Percentiles rank a stretch among this genome's conserved stretches.
phyloP scores from a whole-genome alignment of 2,888 invertebrate genomes.

The Melitaea athalia region DNA sequence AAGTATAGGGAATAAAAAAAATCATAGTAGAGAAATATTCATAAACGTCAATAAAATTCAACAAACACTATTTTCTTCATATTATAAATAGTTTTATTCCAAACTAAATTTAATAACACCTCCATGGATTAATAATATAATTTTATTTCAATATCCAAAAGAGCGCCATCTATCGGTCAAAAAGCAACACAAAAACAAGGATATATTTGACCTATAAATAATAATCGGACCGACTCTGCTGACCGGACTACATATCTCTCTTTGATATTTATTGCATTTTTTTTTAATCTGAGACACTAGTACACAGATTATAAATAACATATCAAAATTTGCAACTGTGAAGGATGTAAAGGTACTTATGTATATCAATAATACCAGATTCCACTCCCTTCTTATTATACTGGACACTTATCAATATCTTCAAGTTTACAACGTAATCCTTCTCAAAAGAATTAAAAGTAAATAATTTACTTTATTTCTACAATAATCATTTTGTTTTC shows the following conservation, averaged over 20 bases:
- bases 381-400: too few relatives aligned
- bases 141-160: background rate
- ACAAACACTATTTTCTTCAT: too few relatives aligned
- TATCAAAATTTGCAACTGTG: background rate
- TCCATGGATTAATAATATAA: background rate
- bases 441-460: too few relatives aligned
- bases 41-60: background rate
- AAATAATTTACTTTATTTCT: too few relatives aligned
- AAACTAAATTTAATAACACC: too few relatives aligned
- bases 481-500: too few relatives aligned
- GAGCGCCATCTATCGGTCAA: background rate
- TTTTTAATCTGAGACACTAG: background rate
- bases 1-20: too few relatives aligned
- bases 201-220: background rate
- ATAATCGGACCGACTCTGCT: background rate
- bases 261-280: background rate
- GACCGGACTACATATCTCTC: background rate
- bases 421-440: too few relatives aligned
- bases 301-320: background rate
- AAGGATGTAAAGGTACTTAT: too few relatives aligned
- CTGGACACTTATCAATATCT: too few relatives aligned
- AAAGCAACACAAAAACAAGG: background rate
- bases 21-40: too few relatives aligned
- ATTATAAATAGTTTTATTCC: too few relatives aligned
- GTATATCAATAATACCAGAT: background rate